Evolutionary conservation across 2,888 invertebrate species (phyloP).

Genomic region (Didymodactylos carnosus): DNA sequence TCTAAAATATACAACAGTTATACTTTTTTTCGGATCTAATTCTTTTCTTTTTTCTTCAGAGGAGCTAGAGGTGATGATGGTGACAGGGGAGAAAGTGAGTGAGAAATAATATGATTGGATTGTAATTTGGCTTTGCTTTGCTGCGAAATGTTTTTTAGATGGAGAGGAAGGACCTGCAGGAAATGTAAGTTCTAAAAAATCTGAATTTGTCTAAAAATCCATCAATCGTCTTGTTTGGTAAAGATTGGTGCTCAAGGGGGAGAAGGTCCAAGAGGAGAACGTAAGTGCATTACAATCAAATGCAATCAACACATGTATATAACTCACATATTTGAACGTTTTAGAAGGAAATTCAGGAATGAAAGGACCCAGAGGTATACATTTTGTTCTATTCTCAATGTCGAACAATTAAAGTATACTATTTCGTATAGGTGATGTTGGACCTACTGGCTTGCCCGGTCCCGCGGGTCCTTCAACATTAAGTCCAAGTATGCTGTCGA

Average conservation of each 20-base stretch:
- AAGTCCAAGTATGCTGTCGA: background rate
- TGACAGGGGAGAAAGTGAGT: background rate
- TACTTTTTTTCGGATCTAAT: no score
- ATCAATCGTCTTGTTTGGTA: background rate
- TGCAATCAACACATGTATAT: no score
- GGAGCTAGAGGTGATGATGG: background rate
- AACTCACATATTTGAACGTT: no score
- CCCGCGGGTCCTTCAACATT: background rate
- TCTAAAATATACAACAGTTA: no score
- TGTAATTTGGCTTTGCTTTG: no score
- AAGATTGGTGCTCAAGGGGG: background rate
- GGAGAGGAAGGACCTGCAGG: background rate
- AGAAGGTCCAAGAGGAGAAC: no score
- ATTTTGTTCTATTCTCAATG: no score
- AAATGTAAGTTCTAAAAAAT: background rate
- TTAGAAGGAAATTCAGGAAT: background rate
- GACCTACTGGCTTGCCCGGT: background rate
- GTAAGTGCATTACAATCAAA: no score
- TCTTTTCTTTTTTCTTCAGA: no score
- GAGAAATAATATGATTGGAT: no score
- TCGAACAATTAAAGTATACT: background rate
- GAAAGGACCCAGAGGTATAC: background rate
- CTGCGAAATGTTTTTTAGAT: no score
- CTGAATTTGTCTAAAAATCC: background rate
- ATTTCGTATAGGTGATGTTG: background rate